phyloP scores from a whole-genome alignment of 2,888 invertebrate genomes.

The Drosophila formosana region DNA sequence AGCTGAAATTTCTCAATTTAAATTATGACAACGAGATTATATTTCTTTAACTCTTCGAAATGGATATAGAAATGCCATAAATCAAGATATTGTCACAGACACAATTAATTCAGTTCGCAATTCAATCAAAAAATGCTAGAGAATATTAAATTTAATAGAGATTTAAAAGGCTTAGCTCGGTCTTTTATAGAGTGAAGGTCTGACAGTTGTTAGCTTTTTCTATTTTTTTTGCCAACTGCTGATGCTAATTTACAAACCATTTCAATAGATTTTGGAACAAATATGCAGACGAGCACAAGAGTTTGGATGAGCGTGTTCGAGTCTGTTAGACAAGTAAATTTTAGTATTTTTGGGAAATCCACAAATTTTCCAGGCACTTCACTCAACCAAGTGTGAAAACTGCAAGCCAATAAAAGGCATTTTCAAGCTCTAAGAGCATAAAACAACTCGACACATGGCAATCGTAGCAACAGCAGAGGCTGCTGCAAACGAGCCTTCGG shows the following conservation, averaged over 20 bases:
- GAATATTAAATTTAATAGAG: constrained; percentile 16
- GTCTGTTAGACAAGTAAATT: constrained; percentile 24
- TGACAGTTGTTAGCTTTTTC: constrained; percentile 4
- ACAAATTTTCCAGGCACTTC: constrained; percentile 38
- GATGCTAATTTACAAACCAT: constrained; percentile 24
- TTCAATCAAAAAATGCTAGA: background rate
- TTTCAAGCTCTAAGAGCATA: constrained; percentile 45
- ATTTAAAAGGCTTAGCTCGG: constrained; percentile 14
- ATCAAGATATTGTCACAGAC: background rate
- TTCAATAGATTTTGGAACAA: constrained; percentile 5
- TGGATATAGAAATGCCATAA: background rate
- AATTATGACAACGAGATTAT: background rate
- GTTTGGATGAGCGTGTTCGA: background rate
- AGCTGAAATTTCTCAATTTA: background rate
- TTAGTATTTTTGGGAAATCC: constrained; percentile 25
- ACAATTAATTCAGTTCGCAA: background rate
- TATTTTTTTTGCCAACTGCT: background rate
- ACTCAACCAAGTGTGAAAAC: constrained; percentile 54
- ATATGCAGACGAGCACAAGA: background rate
- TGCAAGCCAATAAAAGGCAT: constrained; percentile 57
- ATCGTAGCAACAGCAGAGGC: background rate
- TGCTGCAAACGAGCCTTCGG: constrained; percentile 8
- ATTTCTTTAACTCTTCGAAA: background rate
- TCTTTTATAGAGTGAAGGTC: constrained; percentile 2
- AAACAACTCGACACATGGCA: constrained; percentile 42